Evolutionary conservation across 1,140 invertebrate species (phyloP).

Genomic region (Drosophila subpulchrella): DNA sequence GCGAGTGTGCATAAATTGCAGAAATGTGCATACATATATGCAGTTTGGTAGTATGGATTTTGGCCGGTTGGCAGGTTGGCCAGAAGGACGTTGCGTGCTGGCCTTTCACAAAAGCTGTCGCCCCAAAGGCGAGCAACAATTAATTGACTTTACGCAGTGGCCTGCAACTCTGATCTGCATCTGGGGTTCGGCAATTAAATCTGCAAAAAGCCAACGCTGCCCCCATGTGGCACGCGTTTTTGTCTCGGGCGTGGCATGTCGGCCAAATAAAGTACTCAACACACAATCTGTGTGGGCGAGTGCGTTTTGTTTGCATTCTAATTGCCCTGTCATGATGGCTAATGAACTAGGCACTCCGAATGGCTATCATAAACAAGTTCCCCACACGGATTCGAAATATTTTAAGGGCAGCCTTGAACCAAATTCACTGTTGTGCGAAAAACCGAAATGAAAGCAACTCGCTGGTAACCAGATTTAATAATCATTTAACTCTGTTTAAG

Average conservation of each 20-base stretch:
- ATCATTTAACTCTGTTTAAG: conserved; percentile 32
- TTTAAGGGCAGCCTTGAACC: conserved; percentile 67
- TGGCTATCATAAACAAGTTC: conserved; percentile 42
- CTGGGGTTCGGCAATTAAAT: conserved; percentile 57
- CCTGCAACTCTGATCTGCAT: conserved; percentile 47
- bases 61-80: conserved; percentile 31
- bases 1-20: conserved; percentile 63
- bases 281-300: conserved; percentile 55
- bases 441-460: conserved; percentile 44
- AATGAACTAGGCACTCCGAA: conserved; percentile 42
- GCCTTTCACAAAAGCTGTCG: conserved; percentile 77
- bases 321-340: conserved; percentile 60
- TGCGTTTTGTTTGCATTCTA: conserved; percentile 67
- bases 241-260: conserved; percentile 39
- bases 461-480: conserved; percentile 55
- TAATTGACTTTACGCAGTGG: conserved; percentile 73
- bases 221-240: conserved; percentile 26
- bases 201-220: conserved; percentile 16
- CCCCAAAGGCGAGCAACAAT: conserved; percentile 78
- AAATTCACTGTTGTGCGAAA: conserved; percentile 53
- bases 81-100: conserved; percentile 68
- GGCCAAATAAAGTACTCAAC: conserved; percentile 20
- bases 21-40: not conserved
- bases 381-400: conserved; percentile 37
- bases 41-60: not conserved